A percentile compares a stretch with the other conserved stretches of the same genome.
phyloP scores from a whole-genome alignment of 2,888 invertebrate species.

The Lycaena phlaeas region DNA sequence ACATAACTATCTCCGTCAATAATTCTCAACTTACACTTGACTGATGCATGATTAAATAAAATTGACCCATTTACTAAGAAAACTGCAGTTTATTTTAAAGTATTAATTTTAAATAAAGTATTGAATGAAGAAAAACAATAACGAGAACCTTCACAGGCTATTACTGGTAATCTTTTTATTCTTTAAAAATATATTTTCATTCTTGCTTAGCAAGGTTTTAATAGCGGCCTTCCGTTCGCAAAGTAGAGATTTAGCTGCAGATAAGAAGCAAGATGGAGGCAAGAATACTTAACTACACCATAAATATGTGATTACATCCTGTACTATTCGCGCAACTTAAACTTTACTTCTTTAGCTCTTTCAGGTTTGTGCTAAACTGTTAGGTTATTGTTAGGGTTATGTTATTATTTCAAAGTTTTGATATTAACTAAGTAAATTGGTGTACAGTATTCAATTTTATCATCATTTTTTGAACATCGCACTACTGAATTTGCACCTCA shows the following conservation, averaged over 20 bases:
- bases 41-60: no score
- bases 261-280: constrained; percentile 21
- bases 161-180: constrained; percentile 9
- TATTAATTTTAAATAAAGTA: no score
- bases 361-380: not conserved
- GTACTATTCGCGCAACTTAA: constrained; percentile 12
- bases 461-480: no score
- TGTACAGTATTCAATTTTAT: no score
- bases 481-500: no score
- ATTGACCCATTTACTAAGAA: no score
- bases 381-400: constrained; percentile 1
- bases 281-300: constrained; percentile 19
- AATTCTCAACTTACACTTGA: no score
- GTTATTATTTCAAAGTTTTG: not conserved
- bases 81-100: no score
- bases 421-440: no score
- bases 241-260: constrained; percentile 23
- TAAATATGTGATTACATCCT: constrained; percentile 22
- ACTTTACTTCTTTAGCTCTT: constrained; percentile 2
- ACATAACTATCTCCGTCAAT: no score
- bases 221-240: constrained; percentile 19
- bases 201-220: constrained; percentile 21
- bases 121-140: constrained; percentile 2
- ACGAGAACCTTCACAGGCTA: constrained; percentile 8
- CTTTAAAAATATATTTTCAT: constrained; percentile 20